These are phyloP conservation scores for Chiroxiphia lanceolata DNA, from an alignment of 2,797 vertebrate species.

Conservation along the genomic window DNA sequence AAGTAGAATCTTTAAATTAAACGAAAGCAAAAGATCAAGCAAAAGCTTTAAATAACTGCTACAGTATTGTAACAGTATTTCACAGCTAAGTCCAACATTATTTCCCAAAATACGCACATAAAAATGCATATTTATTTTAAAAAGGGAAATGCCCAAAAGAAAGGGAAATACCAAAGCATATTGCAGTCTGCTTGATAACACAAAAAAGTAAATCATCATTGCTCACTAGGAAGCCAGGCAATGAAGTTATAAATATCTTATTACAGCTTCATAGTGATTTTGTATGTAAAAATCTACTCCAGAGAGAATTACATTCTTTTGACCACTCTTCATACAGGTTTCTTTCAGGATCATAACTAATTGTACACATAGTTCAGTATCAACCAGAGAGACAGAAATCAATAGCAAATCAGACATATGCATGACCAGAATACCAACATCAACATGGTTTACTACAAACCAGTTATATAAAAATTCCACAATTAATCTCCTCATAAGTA, in stretches of 20 bases:
- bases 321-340: background rate
- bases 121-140: constrained; percentile 7
- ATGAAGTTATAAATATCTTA: background rate
- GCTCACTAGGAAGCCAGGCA: background rate
- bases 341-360: background rate
- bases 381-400: background rate
- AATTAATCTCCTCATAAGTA: background rate
- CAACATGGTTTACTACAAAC: background rate
- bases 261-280: background rate
- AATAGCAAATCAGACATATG: background rate
- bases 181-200: constrained; percentile 27
- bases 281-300: background rate
- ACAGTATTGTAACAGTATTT: background rate
- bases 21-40: background rate
- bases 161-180: constrained; percentile 59
- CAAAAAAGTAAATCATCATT: background rate
- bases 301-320: background rate
- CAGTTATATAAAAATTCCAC: background rate
- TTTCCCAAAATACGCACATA: background rate
- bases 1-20: background rate
- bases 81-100: background rate
- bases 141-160: constrained; percentile 35
- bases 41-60: background rate
- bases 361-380: background rate
- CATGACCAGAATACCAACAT: background rate